Conservation (phyloP, 2,888 invertebrate genomes). For the Nephrotoma appendiculata region DNA sequence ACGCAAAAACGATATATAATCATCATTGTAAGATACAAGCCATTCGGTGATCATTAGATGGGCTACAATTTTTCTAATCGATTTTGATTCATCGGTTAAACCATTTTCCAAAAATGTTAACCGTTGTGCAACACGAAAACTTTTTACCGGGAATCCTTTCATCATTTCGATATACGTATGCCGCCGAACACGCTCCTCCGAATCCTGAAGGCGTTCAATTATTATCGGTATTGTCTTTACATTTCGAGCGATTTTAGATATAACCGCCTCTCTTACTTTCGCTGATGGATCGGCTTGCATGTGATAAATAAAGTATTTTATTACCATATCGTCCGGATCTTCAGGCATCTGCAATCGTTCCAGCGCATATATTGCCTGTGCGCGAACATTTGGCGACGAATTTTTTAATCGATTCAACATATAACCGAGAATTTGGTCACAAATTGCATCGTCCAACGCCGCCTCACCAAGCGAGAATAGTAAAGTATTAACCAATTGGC, state of each 20-base stretch:
- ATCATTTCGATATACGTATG: conserved; percentile 35
- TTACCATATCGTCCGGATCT: conserved; percentile 59
- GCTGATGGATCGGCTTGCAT: conserved; percentile 59
- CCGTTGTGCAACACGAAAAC: conserved; percentile 47
- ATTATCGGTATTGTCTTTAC: conserved; percentile 54
- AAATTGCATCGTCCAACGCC: conserved; percentile 59
- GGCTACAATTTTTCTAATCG: conserved; percentile 33
- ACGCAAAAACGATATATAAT: conserved; percentile 54
- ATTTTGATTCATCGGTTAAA: conserved; percentile 43
- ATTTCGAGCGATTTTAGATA: conserved; percentile 59
- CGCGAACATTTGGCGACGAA: conserved; percentile 56
- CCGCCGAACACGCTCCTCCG: conserved; percentile 57
- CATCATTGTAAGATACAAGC: conserved; percentile 55
- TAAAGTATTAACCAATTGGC: conserved; percentile 62
- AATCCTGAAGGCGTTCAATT: conserved; percentile 57
- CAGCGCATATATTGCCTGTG: conserved; percentile 64
- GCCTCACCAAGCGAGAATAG: conserved; percentile 61
- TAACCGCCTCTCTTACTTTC: conserved; percentile 54
- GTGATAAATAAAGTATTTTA: conserved; percentile 54
- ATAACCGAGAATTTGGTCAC: conserved; percentile 51
- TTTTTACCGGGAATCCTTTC: conserved; percentile 27
- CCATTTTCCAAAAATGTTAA: conserved; percentile 45
- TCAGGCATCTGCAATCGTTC: conserved; percentile 67
- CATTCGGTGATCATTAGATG: conserved; percentile 52
- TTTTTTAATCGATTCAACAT: conserved; percentile 42